These are phyloP conservation scores for Tenodera sinensis DNA, from an alignment of 2,888 invertebrate genomes.

Conservation along the genomic window DNA sequence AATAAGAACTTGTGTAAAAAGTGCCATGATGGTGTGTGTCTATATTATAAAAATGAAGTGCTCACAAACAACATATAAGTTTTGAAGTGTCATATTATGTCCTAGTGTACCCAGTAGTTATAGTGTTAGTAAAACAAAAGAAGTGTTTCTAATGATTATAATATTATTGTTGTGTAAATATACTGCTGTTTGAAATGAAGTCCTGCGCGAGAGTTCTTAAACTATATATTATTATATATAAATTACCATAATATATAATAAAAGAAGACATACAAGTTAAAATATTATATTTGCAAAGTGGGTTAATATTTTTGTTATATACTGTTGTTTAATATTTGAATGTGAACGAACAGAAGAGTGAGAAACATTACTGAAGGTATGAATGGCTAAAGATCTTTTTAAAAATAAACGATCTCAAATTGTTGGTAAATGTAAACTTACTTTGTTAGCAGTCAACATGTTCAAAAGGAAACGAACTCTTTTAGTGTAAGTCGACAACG, in stretches of 20 bases:
- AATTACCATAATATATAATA: neutral
- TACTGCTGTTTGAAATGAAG: neutral
- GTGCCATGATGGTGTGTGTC: neutral
- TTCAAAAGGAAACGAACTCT: neutral
- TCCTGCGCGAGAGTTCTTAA: neutral
- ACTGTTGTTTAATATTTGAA: neutral
- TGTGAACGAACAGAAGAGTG: neutral
- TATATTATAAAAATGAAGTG: neutral
- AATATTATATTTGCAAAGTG: neutral
- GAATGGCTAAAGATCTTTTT: neutral
- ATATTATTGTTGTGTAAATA: conserved; percentile 4
- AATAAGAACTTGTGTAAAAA: neutral
- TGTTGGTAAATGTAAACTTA: neutral
- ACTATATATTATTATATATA: neutral
- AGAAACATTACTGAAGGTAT: neutral
- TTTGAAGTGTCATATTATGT: neutral
- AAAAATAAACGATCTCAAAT: neutral
- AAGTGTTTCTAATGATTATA: neutral
- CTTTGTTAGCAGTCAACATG: neutral
- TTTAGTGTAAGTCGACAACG: neutral
- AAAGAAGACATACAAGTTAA: neutral
- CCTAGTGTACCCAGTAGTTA: neutral
- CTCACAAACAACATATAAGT: neutral
- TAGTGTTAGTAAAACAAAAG: neutral
- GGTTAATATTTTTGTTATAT: neutral